Evolutionary conservation across 2,888 invertebrate species (phyloP).

Genomic region (Drosophila anceps): DNA sequence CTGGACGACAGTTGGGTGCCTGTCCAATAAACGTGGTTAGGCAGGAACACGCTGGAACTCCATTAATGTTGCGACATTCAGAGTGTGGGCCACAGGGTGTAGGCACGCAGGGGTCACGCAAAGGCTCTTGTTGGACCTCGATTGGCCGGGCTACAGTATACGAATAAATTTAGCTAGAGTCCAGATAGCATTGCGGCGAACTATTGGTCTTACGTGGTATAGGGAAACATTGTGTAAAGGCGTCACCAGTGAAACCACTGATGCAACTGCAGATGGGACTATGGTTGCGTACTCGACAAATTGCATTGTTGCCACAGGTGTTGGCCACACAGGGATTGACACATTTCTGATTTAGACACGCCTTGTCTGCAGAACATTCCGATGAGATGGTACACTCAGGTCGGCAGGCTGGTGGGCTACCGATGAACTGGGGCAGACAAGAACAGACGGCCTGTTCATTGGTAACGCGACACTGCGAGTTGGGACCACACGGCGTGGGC

Average conservation of each 20-base stretch:
- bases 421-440: constrained; percentile 90
- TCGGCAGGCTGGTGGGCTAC: constrained; percentile 91
- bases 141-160: constrained; percentile 71
- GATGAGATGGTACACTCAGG: constrained; percentile 92
- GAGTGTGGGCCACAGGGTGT: constrained; percentile 90
- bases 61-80: constrained; percentile 88
- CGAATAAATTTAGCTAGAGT: not conserved
- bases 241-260: constrained; percentile 90
- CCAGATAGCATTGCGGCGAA: not conserved
- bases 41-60: constrained; percentile 89
- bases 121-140: constrained; percentile 70
- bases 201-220: constrained; percentile 84
- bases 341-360: constrained; percentile 92
- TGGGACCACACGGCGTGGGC: constrained; percentile 91
- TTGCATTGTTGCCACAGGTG: constrained; percentile 88
- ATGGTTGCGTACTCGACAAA: constrained; percentile 91
- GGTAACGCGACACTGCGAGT: constrained; percentile 90
- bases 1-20: constrained; percentile 90
- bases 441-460: constrained; percentile 91
- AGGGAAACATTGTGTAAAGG: constrained; percentile 88
- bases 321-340: constrained; percentile 91
- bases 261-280: constrained; percentile 92
- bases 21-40: constrained; percentile 88
- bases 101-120: constrained; percentile 89
- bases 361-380: constrained; percentile 90